Conservation (phyloP, 2,113 vertebrate species). For the Callipepla squamata region DNA sequence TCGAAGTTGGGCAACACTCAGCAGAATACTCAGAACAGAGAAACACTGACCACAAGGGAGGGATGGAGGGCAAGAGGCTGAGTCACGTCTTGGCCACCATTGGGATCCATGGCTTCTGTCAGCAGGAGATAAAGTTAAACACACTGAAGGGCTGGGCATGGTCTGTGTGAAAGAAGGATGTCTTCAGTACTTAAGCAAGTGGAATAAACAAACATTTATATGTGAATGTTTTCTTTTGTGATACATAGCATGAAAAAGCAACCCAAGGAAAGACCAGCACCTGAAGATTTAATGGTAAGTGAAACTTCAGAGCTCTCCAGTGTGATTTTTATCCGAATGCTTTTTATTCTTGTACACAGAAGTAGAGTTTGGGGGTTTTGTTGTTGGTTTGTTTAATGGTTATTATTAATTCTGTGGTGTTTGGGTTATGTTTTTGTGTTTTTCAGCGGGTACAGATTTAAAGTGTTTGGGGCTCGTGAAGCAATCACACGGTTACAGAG, state of each 20-base stretch:
- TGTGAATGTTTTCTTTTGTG: not conserved
- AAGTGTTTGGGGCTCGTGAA: not conserved
- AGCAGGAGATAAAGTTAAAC: not conserved
- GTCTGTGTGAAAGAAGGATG: not conserved
- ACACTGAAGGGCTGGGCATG: not conserved
- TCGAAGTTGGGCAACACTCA: not conserved
- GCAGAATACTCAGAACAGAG: not conserved
- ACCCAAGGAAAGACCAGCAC: conserved; percentile 94
- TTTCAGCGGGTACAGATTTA: not conserved
- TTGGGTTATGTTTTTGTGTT: not conserved
- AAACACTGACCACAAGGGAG: not conserved
- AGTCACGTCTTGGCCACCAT: accelerated
- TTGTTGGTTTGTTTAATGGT: not conserved
- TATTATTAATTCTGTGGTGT: not conserved
- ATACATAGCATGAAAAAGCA: conserved; percentile 89
- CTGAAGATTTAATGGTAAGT: conserved; percentile 97
- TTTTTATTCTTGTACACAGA: not conserved
- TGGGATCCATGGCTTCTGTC: not conserved
- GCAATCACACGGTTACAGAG: not conserved
- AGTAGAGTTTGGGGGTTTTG: not conserved
- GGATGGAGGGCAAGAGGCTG: not conserved
- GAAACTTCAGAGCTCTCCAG: not conserved
- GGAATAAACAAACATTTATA: not conserved
- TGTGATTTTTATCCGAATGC: not conserved
- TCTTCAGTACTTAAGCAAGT: not conserved